Conservation (phyloP, 2,113 vertebrate genomes). For the Corynorhinus townsendii region DNA sequence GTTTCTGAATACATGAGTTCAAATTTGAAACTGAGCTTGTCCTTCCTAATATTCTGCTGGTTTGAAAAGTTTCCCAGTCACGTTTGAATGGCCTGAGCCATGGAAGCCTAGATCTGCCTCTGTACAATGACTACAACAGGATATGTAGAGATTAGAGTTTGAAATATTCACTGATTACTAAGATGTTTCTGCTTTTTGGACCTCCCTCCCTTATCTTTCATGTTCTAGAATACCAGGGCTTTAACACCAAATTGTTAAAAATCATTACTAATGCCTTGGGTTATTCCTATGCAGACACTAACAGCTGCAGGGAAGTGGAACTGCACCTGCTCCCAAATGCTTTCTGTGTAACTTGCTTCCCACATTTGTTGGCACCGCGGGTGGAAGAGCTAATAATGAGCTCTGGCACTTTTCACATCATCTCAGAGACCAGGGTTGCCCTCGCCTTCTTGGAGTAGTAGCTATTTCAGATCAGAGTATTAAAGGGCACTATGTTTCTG, state of each 20-base stretch:
- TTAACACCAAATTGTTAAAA: conserved; percentile 13
- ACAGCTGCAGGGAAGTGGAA: not conserved
- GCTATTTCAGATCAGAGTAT: not conserved
- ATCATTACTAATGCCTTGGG: not conserved
- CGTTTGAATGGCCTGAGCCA: not conserved
- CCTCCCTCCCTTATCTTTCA: not conserved
- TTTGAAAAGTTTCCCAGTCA: not conserved
- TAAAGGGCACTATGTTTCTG: not conserved
- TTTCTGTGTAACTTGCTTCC: not conserved
- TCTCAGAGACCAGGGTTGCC: not conserved
- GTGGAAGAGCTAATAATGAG: not conserved
- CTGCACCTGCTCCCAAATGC: not conserved
- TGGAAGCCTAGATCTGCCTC: not conserved
- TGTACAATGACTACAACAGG: not conserved
- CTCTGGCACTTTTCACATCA: not conserved
- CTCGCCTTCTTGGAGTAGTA: not conserved
- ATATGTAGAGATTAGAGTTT: not conserved
- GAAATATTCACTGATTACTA: not conserved
- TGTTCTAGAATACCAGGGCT: not conserved
- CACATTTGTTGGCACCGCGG: not conserved
- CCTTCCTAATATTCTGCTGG: not conserved
- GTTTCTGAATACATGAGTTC: not conserved
- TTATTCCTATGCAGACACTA: not conserved
- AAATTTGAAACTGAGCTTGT: not conserved
- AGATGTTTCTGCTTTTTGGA: not conserved